phyloP scores from a whole-genome alignment of 2,113 vertebrate species.

The Prochilodus magdalenae region DNA sequence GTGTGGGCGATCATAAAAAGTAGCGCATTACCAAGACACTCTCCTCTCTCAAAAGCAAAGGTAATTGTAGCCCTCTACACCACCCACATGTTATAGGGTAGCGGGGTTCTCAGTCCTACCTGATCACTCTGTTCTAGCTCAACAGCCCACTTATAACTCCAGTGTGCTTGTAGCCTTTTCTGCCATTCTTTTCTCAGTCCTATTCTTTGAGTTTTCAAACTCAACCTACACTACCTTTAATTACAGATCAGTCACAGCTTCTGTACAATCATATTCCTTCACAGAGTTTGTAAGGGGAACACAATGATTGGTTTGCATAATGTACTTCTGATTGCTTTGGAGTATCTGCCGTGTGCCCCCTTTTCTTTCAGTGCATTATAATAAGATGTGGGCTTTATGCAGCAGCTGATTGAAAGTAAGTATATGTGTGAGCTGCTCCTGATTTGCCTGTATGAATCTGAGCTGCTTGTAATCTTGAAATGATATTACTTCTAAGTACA shows the following conservation, averaged over 20 bases:
- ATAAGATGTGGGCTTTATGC: background rate
- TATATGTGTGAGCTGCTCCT: background rate
- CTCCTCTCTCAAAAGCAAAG: background rate
- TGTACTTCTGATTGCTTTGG: background rate
- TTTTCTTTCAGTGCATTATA: background rate
- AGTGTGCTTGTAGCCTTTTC: background rate
- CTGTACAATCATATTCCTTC: constrained; percentile 1
- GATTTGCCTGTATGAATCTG: background rate
- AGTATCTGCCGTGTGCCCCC: background rate
- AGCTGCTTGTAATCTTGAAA: too few species aligned
- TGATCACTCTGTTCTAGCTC: constrained; percentile 1
- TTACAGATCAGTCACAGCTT: constrained; percentile 14
- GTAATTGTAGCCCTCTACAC: constrained; percentile 15
- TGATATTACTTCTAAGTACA: too few species aligned
- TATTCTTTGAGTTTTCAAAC: background rate
- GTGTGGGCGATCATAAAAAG: constrained; percentile 9
- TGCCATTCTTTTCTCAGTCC: background rate
- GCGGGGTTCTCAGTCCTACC: background rate
- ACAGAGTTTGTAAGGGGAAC: background rate
- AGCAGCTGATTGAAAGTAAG: background rate
- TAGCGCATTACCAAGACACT: constrained; percentile 2
- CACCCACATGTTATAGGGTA: constrained; percentile 2
- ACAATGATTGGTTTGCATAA: background rate
- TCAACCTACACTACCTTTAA: background rate
- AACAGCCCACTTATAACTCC: background rate